Evolutionary conservation across 2,113 vertebrate genomes (phyloP).

Genomic region (Jacana jacana): DNA sequence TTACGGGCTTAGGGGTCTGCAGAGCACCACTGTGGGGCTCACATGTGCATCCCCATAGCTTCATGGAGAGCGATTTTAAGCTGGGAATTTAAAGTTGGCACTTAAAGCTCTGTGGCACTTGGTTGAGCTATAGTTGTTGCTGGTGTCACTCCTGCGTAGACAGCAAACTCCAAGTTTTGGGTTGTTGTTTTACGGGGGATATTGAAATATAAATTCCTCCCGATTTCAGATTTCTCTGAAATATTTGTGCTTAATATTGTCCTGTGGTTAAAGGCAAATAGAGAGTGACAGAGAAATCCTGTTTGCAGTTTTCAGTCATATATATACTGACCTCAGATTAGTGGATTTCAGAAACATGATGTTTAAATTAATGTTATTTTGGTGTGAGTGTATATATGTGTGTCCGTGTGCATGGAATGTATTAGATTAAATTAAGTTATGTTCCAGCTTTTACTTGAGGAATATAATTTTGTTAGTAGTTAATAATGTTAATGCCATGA

Average conservation of each 20-base stretch:
- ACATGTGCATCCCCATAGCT: background rate
- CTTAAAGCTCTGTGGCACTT: background rate
- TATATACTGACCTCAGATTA: slow-evolving; percentile 30
- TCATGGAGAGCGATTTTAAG: background rate
- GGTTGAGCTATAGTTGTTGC: background rate
- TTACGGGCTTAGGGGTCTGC: background rate
- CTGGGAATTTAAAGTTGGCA: background rate
- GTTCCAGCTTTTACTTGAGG: slow-evolving; percentile 49
- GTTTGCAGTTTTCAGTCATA: background rate
- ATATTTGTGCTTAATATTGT: background rate
- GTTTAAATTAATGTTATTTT: slow-evolving; percentile 65
- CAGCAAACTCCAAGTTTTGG: background rate
- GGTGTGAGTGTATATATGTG: slow-evolving; percentile 38
- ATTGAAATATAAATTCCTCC: background rate
- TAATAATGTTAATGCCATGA: slow-evolving; percentile 62
- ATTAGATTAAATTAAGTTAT: slow-evolving; percentile 64
- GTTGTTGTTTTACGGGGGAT: background rate
- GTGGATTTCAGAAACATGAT: slow-evolving; percentile 46
- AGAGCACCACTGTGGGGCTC: background rate
- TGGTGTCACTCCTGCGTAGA: background rate
- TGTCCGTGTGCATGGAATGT: slow-evolving; percentile 59
- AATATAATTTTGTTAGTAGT: slow-evolving; percentile 68
- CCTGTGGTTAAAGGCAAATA: background rate
- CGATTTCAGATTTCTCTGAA: background rate
- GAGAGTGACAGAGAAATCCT: background rate